These are phyloP conservation scores for Phortica magna DNA, from an alignment of 2,888 invertebrate genomes.

Conservation along the genomic window DNA sequence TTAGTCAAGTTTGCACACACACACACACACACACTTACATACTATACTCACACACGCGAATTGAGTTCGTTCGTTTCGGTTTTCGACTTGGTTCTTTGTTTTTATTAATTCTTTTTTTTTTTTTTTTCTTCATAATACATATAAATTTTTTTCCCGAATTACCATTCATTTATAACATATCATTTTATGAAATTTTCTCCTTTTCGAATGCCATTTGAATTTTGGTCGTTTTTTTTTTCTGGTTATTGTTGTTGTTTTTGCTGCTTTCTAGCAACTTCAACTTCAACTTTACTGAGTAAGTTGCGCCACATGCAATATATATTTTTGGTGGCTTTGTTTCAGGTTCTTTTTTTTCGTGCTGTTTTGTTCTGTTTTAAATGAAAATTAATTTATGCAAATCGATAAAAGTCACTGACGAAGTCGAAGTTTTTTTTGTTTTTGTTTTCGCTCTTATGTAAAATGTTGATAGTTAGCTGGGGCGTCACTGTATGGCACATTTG, in stretches of 20 bases:
- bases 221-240: not conserved
- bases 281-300: too few species aligned
- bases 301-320: too few species aligned
- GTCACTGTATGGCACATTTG: too few species aligned
- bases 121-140: slow-evolving; percentile 35
- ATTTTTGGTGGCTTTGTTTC: too few species aligned
- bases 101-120: slow-evolving; percentile 7
- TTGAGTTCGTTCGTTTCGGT: not conserved
- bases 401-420: slow-evolving; percentile 11
- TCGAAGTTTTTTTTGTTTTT: not conserved
- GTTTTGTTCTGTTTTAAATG: not conserved
- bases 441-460: too few species aligned
- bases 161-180: slow-evolving; percentile 63
- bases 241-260: not conserved
- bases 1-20: slow-evolving; percentile 61
- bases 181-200: slow-evolving; percentile 3
- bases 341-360: not conserved
- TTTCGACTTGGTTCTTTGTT: not conserved
- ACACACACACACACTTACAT: not conserved
- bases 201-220: not conserved
- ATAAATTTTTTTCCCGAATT: slow-evolving; percentile 69
- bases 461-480: too few species aligned
- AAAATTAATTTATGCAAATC: slow-evolving; percentile 35
- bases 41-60: not conserved
- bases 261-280: too few species aligned